Evolutionary conservation across 2,113 vertebrate species (phyloP).

Genomic region (Nipponia nippon): DNA sequence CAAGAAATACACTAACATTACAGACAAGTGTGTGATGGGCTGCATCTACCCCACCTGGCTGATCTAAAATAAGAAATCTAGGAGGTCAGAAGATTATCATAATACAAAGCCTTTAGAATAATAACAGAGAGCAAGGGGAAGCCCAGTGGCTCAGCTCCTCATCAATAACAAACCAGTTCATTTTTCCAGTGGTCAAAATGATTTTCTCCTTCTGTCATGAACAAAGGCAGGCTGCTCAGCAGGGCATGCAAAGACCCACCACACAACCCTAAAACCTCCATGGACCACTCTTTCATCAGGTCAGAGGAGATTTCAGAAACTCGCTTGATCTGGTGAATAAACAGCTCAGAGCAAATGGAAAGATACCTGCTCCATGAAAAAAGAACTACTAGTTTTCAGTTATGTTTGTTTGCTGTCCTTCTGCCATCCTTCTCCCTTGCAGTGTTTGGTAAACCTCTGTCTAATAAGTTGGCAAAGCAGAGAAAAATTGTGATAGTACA

Average conservation of each 20-base stretch:
- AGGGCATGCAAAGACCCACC: background rate
- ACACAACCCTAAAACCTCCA: background rate
- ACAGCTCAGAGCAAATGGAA: constrained; percentile 9
- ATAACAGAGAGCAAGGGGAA: background rate
- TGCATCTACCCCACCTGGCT: background rate
- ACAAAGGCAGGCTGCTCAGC: background rate
- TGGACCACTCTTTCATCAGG: background rate
- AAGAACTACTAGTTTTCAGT: background rate
- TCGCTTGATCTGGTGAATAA: background rate
- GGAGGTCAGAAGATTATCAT: constrained; percentile 5
- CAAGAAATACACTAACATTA: background rate
- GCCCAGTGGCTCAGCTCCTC: background rate
- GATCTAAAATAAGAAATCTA: constrained; percentile 4
- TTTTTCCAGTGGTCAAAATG: constrained; percentile 3
- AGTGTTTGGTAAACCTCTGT: constrained; percentile 27
- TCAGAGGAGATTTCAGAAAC: background rate
- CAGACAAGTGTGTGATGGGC: background rate
- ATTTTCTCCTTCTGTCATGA: background rate
- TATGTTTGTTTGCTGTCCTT: background rate
- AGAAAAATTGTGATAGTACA: constrained; percentile 48
- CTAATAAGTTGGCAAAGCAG: constrained; percentile 27
- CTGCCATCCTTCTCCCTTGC: background rate
- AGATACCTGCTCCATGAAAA: background rate
- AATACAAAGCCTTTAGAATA: background rate
- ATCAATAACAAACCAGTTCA: constrained; percentile 4